phyloP scores from a whole-genome alignment of 2,888 invertebrate species.

The Tipula vernalis region DNA sequence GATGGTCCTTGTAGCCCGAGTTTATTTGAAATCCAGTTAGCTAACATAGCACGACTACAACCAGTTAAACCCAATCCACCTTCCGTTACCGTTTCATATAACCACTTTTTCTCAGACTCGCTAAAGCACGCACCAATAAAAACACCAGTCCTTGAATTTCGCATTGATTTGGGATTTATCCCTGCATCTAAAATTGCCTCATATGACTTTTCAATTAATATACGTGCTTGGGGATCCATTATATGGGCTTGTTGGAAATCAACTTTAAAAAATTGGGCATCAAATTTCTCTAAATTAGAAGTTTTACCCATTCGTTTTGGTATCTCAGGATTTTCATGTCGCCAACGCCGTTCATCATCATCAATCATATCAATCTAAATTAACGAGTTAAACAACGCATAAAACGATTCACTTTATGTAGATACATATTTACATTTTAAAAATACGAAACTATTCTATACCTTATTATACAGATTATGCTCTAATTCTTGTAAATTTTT shows the following conservation, averaged over 20 bases:
- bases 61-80: constrained; percentile 37
- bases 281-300: too few relatives aligned
- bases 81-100: constrained; percentile 48
- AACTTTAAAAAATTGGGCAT: constrained; percentile 53
- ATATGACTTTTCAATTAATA: constrained; percentile 63
- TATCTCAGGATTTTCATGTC: constrained; percentile 48
- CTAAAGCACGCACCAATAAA: constrained; percentile 59
- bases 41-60: constrained; percentile 83
- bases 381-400: too few relatives aligned
- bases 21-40: constrained; percentile 80
- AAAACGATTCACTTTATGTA: too few relatives aligned
- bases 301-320: too few relatives aligned
- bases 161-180: constrained; percentile 44
- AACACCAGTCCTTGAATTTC: constrained; percentile 41
- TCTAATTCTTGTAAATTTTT: constrained; percentile 37
- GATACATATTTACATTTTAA: too few relatives aligned
- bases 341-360: constrained; percentile 66
- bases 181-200: constrained; percentile 69
- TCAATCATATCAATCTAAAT: constrained; percentile 69
- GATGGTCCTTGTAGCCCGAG: constrained; percentile 83
- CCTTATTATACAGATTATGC: constrained; percentile 28
- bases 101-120: constrained; percentile 60
- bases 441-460: constrained; percentile 13
- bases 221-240: constrained; percentile 67
- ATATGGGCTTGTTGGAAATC: constrained; percentile 63